phyloP scores from a whole-genome alignment of 2,797 vertebrate genomes.

The Glossophaga mutica region DNA sequence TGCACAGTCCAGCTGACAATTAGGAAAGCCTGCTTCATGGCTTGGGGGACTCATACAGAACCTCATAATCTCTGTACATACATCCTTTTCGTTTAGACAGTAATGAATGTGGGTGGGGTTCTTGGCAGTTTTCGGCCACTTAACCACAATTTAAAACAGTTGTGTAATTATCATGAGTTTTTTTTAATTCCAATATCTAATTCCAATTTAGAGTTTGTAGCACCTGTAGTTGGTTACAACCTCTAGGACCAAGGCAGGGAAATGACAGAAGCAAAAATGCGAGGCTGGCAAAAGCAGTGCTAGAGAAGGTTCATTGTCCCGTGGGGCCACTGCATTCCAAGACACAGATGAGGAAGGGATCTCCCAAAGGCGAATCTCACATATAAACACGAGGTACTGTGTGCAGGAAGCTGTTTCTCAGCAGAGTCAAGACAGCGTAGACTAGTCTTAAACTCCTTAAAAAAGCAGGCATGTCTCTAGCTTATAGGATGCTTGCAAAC shows the following conservation, averaged over 20 bases:
- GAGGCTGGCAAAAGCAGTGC: neutral
- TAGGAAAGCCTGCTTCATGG: slow-evolving; percentile 81
- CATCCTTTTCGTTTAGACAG: slow-evolving; percentile 77
- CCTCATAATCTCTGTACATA: slow-evolving; percentile 77
- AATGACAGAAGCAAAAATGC: neutral
- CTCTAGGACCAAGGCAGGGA: neutral
- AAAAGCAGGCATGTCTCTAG: neutral
- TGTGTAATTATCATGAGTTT: slow-evolving; percentile 63
- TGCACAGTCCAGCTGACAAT: slow-evolving; percentile 84
- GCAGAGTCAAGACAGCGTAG: neutral
- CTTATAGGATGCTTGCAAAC: neutral
- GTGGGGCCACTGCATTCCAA: neutral
- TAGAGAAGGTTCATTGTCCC: neutral
- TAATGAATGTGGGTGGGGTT: slow-evolving; percentile 78
- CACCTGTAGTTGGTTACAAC: slow-evolving; percentile 63
- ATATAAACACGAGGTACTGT: neutral
- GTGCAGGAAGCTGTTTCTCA: neutral
- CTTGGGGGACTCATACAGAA: slow-evolving; percentile 80
- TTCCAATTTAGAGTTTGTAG: slow-evolving; percentile 55
- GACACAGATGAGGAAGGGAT: neutral
- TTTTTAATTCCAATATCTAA: slow-evolving; percentile 60
- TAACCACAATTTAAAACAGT: slow-evolving; percentile 73
- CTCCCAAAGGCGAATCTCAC: neutral
- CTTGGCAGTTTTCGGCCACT: slow-evolving; percentile 72
- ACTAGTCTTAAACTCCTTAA: neutral